Base-by-base conservation (phyloP, 2,113 vertebrate species). In the Ptilonorhynchus violaceus region DNA sequence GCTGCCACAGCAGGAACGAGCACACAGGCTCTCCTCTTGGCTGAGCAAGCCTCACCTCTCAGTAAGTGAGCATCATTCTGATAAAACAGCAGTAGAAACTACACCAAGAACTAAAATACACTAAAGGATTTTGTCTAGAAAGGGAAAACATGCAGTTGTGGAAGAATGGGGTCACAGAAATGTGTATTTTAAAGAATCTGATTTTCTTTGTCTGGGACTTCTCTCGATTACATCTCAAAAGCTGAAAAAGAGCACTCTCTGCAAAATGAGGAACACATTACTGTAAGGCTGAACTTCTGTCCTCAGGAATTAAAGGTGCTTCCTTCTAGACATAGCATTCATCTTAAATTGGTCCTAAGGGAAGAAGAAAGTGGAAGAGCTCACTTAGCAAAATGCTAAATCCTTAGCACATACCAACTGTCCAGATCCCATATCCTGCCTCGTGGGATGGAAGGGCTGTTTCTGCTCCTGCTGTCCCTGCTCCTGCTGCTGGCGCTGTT, bases 1-100 rank as follows among this genome's bases (percentile, higher is more conserved):
- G 50, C 37, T 53, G 14, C 44, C 23, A 50, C 0, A 3, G 21
- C 35, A 41, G 68, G 35, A 77, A 22, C 0, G 0, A 10, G 69
- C n/a, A 52, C 37, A 15, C 7, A 16, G 37, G 12, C 9, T 76
- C n/a, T 84, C 2, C 16, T 49, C 55, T 41, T 25, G 13, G 12
- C 68, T 62, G 16, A 70, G 39, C 47, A 31, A 27, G 22, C 0
- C 37, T 53, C 58, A 60, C 13, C 41, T 25, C 3, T 1, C 31
- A 60, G 41, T 6, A 46, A 35, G 12, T 0, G 13, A 59, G 7
- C 12, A 18, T 8, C 15, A 3, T 10, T 85, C 52, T 13, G 21
- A 27, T 41, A 28, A 76, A 66, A 37, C 0, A 37, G 18, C n/a
- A 53, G 8, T 5, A 62, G 41, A 13, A 84, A 60, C 44, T 31